phyloP scores from a whole-genome alignment of 2,113 vertebrate genomes.

The Thinocorus orbignyianus region DNA sequence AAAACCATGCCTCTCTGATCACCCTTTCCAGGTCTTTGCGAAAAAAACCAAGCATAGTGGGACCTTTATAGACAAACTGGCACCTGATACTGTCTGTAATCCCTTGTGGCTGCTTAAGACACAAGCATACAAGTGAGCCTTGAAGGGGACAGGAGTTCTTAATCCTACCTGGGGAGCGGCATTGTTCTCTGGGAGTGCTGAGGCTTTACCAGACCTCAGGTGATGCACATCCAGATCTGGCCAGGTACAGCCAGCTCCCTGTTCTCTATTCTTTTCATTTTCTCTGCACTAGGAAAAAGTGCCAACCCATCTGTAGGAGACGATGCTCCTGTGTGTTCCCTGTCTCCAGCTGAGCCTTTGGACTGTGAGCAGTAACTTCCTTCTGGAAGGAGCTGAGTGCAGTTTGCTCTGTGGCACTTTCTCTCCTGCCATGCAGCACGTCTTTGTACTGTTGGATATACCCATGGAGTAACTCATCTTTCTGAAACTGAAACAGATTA shows the following conservation, averaged over 20 bases:
- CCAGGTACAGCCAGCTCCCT: not conserved
- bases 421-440: not conserved
- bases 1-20: not conserved
- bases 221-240: not conserved
- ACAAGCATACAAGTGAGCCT: not conserved
- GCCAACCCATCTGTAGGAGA: not conserved
- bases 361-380: not conserved
- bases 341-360: not conserved
- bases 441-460: not conserved
- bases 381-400: not conserved
- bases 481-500: not conserved
- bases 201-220: not conserved
- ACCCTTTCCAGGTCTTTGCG: not conserved
- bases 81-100: not conserved
- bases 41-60: not conserved
- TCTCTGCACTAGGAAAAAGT: not conserved
- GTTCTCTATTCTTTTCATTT: not conserved
- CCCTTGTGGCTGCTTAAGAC: not conserved
- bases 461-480: not conserved
- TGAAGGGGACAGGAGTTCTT: not conserved
- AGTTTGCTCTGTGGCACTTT: not conserved
- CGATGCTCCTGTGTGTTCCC: not conserved
- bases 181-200: not conserved
- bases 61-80: not conserved
- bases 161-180: not conserved